Base-by-base conservation (phyloP, 2,113 vertebrate genomes). In the Xenopus tropicalis region DNA sequence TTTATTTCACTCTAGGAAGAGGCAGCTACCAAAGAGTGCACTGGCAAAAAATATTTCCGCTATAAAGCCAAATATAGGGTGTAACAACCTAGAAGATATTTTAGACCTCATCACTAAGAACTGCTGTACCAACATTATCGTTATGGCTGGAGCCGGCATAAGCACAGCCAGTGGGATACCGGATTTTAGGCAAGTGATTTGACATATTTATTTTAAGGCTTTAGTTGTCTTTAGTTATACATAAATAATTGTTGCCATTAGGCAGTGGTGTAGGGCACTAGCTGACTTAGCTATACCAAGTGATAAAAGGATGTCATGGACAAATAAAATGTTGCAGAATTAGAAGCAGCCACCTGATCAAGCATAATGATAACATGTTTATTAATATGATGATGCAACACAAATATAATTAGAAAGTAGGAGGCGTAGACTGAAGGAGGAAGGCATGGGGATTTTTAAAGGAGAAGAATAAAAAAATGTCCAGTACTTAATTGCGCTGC, bases 151-250 rank as follows among this genome's bases (percentile, higher is more conserved):
- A 0, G 97, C 97, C 0, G 97, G 96, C n/a, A 95, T 99, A 70
- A 98, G 96, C 86, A 99, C 96, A 0, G 92, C 96, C 0, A 98
- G 97, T 0, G 96, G 97, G 74, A 96, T 99, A 81, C 96, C 94
- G 0, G 97, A 99, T 73, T 98, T 98, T 82, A 95, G 96, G 96
- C 96, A 72, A 72, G 66, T 58, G 20, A 37, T 17, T 44, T 6
- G 13, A 3, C 46, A 48, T 37, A 37, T 37, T 37, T 1, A 37
- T 37, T 37, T 6, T 37, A 8, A 37, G 6, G 5, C 21, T 61
- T 11, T 23, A 1, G 13, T 61, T 16, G 11, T 61, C 8, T 52
- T 14, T 52, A 52, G 19, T 52, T 52, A 19, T 13, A 51, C 11
- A 6, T 25, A 3, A 11, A 29, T 21, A 14, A 1, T 57, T 37